A percentile compares a stretch with the other conserved stretches of the same genome.
These are phyloP conservation scores for Galerucella calmariensis DNA, from an alignment of 2,888 invertebrate genomes.

Conservation along the genomic window DNA sequence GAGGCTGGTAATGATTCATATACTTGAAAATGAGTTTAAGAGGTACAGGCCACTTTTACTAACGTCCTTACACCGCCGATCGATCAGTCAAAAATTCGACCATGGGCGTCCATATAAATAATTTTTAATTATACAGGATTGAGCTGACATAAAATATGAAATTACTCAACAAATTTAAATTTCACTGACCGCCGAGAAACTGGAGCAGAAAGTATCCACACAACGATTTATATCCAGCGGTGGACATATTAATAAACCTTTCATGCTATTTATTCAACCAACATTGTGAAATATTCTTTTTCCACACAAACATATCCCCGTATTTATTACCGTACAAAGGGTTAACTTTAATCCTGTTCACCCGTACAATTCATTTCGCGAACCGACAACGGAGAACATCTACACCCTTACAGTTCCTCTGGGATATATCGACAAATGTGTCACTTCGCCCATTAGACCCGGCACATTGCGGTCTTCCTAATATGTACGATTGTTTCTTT, in stretches of 20 bases:
- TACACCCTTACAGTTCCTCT: background rate
- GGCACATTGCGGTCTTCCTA: slow-evolving; percentile 37
- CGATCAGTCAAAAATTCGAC: too few species aligned
- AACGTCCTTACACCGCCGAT: too few species aligned
- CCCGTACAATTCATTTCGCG: background rate
- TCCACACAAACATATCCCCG: background rate
- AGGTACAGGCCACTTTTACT: too few species aligned
- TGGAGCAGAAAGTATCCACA: too few species aligned
- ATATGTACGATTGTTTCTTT: slow-evolving; percentile 1
- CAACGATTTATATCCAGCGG: too few species aligned
- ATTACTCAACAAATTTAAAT: too few species aligned
- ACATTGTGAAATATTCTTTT: background rate
- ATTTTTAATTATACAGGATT: too few species aligned
- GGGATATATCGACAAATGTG: slow-evolving; percentile 53
- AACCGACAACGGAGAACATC: background rate
- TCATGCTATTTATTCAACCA: too few species aligned
- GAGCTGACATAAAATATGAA: too few species aligned
- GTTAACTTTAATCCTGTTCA: background rate
- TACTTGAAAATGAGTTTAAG: background rate
- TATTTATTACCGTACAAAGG: background rate
- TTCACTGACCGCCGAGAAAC: too few species aligned
- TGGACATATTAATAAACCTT: too few species aligned
- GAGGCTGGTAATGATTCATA: background rate
- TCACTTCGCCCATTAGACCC: slow-evolving; percentile 54
- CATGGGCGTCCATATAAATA: too few species aligned